These are phyloP conservation scores for Lerema accius DNA, from an alignment of 1,140 invertebrate genomes.

Conservation along the genomic window DNA sequence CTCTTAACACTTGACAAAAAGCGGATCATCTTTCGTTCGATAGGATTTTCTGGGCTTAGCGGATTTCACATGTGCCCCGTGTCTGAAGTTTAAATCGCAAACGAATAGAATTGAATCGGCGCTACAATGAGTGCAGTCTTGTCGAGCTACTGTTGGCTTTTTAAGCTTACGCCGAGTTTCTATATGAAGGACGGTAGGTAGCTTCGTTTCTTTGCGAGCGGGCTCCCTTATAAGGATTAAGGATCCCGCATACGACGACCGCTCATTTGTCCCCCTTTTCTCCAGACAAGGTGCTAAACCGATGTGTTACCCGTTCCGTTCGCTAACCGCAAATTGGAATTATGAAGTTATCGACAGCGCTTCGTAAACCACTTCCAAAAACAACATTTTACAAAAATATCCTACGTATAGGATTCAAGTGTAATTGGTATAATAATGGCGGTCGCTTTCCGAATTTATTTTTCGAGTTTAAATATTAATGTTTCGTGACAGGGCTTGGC, in stretches of 20 bases:
- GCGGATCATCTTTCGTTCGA: conserved; percentile 62
- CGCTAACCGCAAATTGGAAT: conserved; percentile 57
- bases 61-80: conserved; percentile 63
- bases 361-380: conserved; percentile 39
- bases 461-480: conserved; percentile 79
- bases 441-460: conserved; percentile 67
- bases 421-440: conserved; percentile 73
- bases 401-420: conserved; percentile 47
- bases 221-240: conserved; percentile 64
- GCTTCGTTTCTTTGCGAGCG: conserved; percentile 28
- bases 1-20: conserved; percentile 62
- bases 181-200: conserved; percentile 29
- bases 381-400: conserved; percentile 25
- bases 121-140: conserved; percentile 35
- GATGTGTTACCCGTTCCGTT: conserved; percentile 44
- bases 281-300: conserved; percentile 68
- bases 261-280: conserved; percentile 67
- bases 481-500: conserved; percentile 72
- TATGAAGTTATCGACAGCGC: conserved; percentile 37
- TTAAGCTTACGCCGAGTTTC: conserved; percentile 16
- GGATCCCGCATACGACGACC: conserved; percentile 52
- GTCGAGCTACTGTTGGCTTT: conserved; percentile 30
- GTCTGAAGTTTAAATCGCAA: conserved; percentile 45
- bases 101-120: conserved; percentile 43
- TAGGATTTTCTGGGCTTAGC: conserved; percentile 71